These are phyloP conservation scores for Sanderia malayensis DNA, from an alignment of 30 jellyfish, hydroid and myxozoan species.

Conservation along the genomic window DNA sequence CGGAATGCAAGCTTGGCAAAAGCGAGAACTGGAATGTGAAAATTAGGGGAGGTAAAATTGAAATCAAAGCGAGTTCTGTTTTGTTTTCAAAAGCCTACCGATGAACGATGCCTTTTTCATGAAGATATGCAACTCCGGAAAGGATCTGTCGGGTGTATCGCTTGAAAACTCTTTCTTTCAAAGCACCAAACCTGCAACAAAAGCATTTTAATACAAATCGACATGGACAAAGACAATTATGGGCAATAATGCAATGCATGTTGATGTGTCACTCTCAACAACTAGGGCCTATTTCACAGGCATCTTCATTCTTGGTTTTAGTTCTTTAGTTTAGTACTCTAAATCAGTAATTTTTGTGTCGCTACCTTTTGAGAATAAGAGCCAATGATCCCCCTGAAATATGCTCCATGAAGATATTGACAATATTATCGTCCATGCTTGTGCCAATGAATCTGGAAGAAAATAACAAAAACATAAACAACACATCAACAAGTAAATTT, in stretches of 20 bases:
- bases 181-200: slow-evolving; percentile 72
- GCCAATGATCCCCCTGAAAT: slow-evolving; percentile 92
- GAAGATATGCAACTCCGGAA: slow-evolving; percentile 74
- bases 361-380: slow-evolving; percentile 54
- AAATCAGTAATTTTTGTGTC: no score
- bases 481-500: background rate
- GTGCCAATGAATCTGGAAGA: slow-evolving; percentile 81
- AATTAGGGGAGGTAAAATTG: no score
- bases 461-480: no score
- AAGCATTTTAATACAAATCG: background rate
- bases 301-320: no score
- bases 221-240: background rate
- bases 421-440: slow-evolving; percentile 52
- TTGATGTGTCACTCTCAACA: no score
- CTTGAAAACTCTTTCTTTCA: slow-evolving; percentile 60
- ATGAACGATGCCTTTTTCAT: slow-evolving; percentile 72
- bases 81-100: slow-evolving; percentile 17
- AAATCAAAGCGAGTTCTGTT: no score
- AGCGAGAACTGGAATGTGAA: no score
- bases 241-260: no score
- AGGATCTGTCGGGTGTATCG: slow-evolving; percentile 77
- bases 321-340: no score
- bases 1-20: no score
- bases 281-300: no score
- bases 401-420: slow-evolving; percentile 84